phyloP scores from a whole-genome alignment of 2,797 vertebrate species.

The Gephyroberyx darwinii region DNA sequence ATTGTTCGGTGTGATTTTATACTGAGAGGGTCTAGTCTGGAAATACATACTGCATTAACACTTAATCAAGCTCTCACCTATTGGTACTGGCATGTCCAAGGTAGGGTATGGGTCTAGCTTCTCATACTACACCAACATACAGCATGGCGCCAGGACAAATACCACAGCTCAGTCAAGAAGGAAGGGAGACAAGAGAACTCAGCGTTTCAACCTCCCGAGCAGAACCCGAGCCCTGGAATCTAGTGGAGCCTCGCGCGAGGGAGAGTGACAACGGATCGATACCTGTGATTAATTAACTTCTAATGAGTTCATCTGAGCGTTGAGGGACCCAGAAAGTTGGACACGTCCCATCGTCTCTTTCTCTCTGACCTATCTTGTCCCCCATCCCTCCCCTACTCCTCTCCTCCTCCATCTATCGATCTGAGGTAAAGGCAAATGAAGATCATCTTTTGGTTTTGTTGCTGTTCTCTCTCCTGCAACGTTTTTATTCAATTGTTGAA shows the following conservation, averaged over 20 bases:
- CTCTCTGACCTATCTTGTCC: conserved; percentile 49
- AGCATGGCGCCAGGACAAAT: conserved; percentile 67
- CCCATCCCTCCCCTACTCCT: not conserved
- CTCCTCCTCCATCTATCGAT: conserved; percentile 36
- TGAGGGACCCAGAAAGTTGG: conserved; percentile 76
- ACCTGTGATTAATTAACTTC: conserved; percentile 86
- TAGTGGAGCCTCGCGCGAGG: conserved; percentile 63
- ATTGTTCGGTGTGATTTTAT: conserved; percentile 31
- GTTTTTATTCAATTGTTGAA: conserved; percentile 14
- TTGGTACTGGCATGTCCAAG: conserved; percentile 25
- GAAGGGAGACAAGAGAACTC: conserved; percentile 38
- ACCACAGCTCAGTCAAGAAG: conserved; percentile 20
- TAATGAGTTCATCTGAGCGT: conserved; percentile 84
- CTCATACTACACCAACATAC: conserved; percentile 61
- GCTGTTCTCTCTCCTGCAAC: conserved; percentile 1
- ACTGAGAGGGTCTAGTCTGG: conserved; percentile 6
- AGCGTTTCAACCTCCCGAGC: conserved; percentile 57
- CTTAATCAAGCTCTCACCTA: conserved; percentile 47
- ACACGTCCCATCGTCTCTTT: conserved; percentile 64
- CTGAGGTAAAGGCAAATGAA: conserved; percentile 32
- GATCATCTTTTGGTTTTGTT: conserved; percentile 39
- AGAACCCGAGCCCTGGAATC: conserved; percentile 67
- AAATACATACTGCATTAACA: conserved; percentile 58
- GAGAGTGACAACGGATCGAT: conserved; percentile 83
- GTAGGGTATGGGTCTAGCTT: conserved; percentile 44